A percentile compares a stretch with the other conserved stretches of the same genome.
Evolutionary conservation across 2,797 vertebrate species (phyloP).

Genomic region (Malacoraja senta): DNA sequence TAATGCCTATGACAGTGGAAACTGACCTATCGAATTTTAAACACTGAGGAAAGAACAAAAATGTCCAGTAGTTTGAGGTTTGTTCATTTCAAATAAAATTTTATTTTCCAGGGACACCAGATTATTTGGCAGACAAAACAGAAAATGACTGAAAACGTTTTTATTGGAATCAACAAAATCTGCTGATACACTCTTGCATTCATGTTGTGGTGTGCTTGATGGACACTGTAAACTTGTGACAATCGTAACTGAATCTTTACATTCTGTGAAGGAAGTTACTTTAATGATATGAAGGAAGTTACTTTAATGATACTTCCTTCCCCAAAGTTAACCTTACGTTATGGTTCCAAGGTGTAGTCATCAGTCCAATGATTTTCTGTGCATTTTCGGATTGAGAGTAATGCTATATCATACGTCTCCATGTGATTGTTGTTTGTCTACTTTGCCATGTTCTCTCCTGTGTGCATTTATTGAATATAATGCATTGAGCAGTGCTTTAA

Average conservation of each 20-base stretch:
- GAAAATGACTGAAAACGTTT: constrained; percentile 18
- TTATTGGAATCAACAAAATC: background rate
- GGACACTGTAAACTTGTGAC: background rate
- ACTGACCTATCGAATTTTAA: background rate
- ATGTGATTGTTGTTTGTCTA: background rate
- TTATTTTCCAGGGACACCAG: background rate
- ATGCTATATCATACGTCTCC: background rate
- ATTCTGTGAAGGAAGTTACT: background rate
- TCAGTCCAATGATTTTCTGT: background rate
- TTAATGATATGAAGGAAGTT: background rate
- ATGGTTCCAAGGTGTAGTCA: constrained; percentile 15
- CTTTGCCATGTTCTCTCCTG: background rate
- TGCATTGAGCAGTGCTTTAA: background rate
- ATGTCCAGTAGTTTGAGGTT: background rate
- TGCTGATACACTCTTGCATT: background rate
- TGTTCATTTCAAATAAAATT: background rate
- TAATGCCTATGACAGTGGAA: background rate
- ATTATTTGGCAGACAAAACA: background rate
- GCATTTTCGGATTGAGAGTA: background rate
- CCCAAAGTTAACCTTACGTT: background rate
- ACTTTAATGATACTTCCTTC: background rate
- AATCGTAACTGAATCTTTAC: background rate
- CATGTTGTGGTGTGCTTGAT: background rate
- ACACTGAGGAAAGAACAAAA: background rate
- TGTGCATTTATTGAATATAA: background rate